phyloP scores from a whole-genome alignment of 2,113 vertebrate genomes.

The Rhipidura dahli region DNA sequence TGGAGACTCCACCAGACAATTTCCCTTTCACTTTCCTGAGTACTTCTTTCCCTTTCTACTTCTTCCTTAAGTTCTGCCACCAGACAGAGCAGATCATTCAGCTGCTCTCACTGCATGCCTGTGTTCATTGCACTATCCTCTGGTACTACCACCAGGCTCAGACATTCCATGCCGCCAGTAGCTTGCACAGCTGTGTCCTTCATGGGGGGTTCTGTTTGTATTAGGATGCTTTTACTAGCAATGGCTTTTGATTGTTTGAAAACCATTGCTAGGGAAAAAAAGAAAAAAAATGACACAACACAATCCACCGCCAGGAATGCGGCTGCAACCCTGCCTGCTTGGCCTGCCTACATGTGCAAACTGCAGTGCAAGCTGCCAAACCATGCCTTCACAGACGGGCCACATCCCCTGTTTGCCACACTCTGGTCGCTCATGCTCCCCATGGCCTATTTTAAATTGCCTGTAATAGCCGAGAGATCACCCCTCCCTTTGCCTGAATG shows the following conservation, averaged over 20 bases:
- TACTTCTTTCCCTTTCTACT: background rate
- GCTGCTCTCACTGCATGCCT: accelerated
- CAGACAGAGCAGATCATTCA: background rate
- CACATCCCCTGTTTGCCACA: background rate
- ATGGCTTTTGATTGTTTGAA: background rate
- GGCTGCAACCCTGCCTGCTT: background rate
- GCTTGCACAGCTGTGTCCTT: background rate
- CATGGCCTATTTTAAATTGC: background rate
- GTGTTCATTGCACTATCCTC: background rate
- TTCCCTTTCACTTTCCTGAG: background rate
- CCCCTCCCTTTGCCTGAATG: background rate
- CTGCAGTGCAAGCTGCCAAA: background rate
- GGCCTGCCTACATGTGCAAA: background rate
- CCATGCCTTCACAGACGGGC: no score
- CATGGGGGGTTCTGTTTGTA: background rate
- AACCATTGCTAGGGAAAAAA: background rate
- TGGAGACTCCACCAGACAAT: background rate
- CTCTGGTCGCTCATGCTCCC: accelerated
- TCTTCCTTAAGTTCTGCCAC: background rate
- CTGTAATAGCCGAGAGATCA: background rate
- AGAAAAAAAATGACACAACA: no score
- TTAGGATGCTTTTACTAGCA: background rate
- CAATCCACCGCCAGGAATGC: background rate
- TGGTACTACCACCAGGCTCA: background rate
- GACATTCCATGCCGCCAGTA: background rate